phyloP scores from a whole-genome alignment of 2,888 invertebrate species.

The Candidula unifasciata region DNA sequence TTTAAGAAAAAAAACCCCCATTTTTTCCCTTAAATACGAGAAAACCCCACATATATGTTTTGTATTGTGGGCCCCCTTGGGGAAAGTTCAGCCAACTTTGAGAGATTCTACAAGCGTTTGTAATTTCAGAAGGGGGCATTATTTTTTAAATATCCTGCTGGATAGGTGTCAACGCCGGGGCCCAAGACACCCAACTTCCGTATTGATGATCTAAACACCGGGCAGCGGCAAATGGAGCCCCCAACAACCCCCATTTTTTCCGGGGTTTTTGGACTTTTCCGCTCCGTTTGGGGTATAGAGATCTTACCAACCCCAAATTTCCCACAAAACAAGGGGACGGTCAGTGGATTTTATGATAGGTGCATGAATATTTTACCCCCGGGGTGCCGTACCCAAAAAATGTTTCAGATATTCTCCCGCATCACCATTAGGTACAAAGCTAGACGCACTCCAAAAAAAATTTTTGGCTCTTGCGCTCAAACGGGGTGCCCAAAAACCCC shows the following conservation, averaged over 20 bases:
- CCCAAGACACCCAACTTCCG: constrained; percentile 89
- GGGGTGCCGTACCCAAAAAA: constrained; percentile 85
- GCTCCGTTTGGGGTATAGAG: constrained; percentile 89
- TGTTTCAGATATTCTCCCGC: constrained; percentile 93
- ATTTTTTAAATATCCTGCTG: constrained; percentile 68
- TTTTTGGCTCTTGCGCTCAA: constrained; percentile 84
- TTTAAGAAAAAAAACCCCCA: no score
- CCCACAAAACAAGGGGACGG: constrained; percentile 96
- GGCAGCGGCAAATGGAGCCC: constrained; percentile 89
- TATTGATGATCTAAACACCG: constrained; percentile 90
- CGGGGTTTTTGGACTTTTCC: constrained; percentile 97
- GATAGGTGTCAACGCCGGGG: constrained; percentile 84
- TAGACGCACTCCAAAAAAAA: constrained; percentile 85
- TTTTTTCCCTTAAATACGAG: no score
- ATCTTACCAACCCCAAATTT: constrained; percentile 95
- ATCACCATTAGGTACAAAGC: constrained; percentile 98
- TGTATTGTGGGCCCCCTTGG: neutral
- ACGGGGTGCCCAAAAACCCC: constrained; percentile 88
- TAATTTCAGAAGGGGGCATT: constrained; percentile 58
- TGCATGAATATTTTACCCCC: constrained; percentile 47
- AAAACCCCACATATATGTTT: neutral
- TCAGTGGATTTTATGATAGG: constrained; percentile 89
- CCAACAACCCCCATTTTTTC: constrained; percentile 94
- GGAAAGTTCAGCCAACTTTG: constrained; percentile 21
- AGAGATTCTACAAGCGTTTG: constrained; percentile 56